Percentiles rank a stretch among this genome's conserved stretches.
Evolutionary conservation across 2,888 invertebrate species (phyloP).

Genomic region (Meteorus cinctellus): DNA sequence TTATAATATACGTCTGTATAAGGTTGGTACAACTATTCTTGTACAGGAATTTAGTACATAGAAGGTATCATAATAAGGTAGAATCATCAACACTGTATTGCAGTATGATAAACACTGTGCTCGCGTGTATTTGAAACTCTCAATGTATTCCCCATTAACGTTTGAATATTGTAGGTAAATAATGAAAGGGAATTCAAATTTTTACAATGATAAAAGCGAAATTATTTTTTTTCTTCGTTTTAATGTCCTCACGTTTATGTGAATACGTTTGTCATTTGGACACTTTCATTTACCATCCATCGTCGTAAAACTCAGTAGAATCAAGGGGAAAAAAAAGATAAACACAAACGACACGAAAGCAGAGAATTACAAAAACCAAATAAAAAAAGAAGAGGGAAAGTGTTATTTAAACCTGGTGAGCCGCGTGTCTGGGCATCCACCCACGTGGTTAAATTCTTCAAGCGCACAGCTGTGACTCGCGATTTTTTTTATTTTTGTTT

Average conservation of each 20-base stretch:
- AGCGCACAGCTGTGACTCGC: slow-evolving; percentile 45
- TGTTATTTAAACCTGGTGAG: slow-evolving; percentile 33
- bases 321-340: not conserved
- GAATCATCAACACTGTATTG: slow-evolving; percentile 44
- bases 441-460: slow-evolving; percentile 42
- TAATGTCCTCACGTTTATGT: not conserved
- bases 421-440: slow-evolving; percentile 45
- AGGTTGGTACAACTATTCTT: not conserved
- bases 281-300: slow-evolving; percentile 12
- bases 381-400: slow-evolving; percentile 30
- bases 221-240: not conserved
- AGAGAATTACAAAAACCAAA: slow-evolving; percentile 1
- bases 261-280: slow-evolving; percentile 7
- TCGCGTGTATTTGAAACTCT: slow-evolving; percentile 55
- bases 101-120: slow-evolving; percentile 57
- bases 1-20: not conserved
- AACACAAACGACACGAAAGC: not conserved
- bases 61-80: slow-evolving; percentile 43
- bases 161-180: not conserved
- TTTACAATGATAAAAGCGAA: not conserved
- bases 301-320: not conserved
- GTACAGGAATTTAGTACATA: slow-evolving; percentile 31
- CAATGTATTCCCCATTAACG: slow-evolving; percentile 5
- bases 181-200: not conserved
- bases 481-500: slow-evolving; percentile 24